These are phyloP conservation scores for Amphipoea lucens DNA, from an alignment of 2,888 invertebrate species.

Conservation along the genomic window DNA sequence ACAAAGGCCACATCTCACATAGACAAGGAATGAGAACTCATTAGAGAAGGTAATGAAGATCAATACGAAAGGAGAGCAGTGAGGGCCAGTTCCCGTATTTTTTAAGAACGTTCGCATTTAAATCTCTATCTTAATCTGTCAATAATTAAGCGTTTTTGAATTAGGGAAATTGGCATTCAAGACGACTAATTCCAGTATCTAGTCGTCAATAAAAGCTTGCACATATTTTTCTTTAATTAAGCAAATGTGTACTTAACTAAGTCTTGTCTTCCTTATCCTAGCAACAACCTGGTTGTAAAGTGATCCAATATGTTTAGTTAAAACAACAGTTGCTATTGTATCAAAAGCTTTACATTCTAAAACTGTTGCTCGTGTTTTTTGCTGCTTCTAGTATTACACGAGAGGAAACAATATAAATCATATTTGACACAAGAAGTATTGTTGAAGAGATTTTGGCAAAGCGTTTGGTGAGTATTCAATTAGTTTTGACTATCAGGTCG, in stretches of 20 bases:
- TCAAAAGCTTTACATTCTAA: slow-evolving; percentile 13
- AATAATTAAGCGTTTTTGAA: background rate
- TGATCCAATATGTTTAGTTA: slow-evolving; percentile 23
- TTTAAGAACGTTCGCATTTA: background rate
- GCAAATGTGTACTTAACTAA: background rate
- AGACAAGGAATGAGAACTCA: background rate
- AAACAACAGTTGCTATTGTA: slow-evolving; percentile 29
- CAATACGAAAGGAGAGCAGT: background rate
- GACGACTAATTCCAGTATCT: background rate
- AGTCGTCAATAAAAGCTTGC: background rate
- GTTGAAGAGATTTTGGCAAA: slow-evolving; percentile 15
- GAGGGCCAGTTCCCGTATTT: background rate
- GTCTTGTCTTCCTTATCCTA: background rate
- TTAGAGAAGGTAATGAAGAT: background rate
- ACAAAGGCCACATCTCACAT: background rate
- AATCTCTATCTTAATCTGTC: background rate
- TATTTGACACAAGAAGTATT: background rate
- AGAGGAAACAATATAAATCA: slow-evolving; percentile 21
- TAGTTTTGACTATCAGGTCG: background rate
- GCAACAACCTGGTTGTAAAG: background rate
- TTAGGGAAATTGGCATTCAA: background rate
- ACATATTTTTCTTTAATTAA: background rate
- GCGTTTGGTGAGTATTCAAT: slow-evolving; percentile 9
- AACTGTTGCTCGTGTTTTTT: slow-evolving; percentile 8
- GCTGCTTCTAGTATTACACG: slow-evolving; percentile 23